A percentile compares a stretch with the other conserved stretches of the same genome.
These are phyloP conservation scores for Danio aesculapii DNA, from an alignment of 2,797 vertebrate genomes.

Conservation along the genomic window DNA sequence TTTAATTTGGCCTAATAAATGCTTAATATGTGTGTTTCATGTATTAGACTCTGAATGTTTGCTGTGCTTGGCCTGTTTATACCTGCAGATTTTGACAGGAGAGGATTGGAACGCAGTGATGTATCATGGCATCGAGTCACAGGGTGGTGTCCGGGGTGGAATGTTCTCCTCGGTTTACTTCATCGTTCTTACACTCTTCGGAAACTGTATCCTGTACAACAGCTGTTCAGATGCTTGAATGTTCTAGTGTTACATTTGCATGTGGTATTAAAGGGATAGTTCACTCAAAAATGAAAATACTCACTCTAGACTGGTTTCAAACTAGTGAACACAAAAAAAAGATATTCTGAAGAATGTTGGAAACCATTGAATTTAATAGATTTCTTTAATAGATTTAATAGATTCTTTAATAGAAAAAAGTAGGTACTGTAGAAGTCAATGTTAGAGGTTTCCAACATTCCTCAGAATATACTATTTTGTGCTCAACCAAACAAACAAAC, in stretches of 20 bases:
- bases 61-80: slow-evolving; percentile 27
- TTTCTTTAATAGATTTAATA: too few species aligned
- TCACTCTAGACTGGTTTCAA: too few species aligned
- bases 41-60: slow-evolving; percentile 34
- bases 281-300: too few species aligned
- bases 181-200: slow-evolving; percentile 95
- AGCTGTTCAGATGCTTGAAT: background rate
- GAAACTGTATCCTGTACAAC: slow-evolving; percentile 95
- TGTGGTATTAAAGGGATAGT: too few species aligned
- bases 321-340: too few species aligned
- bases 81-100: slow-evolving; percentile 90
- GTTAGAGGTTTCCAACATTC: too few species aligned
- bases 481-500: too few species aligned
- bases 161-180: slow-evolving; percentile 98
- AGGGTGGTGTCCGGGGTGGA: slow-evolving; percentile 90
- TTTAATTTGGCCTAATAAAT: slow-evolving; percentile 51
- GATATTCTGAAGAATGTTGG: too few species aligned
- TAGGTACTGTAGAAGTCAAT: too few species aligned
- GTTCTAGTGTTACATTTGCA: background rate
- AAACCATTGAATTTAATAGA: too few species aligned
- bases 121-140: slow-evolving; percentile 97
- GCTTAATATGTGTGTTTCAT: slow-evolving; percentile 4
- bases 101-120: slow-evolving; percentile 99
- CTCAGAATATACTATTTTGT: too few species aligned
- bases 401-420: too few species aligned